Evolutionary conservation across 2,888 invertebrate genomes (phyloP), one percentile per base, ranked within the genome.

Genomic region (Argyresthia goedartella): DNA sequence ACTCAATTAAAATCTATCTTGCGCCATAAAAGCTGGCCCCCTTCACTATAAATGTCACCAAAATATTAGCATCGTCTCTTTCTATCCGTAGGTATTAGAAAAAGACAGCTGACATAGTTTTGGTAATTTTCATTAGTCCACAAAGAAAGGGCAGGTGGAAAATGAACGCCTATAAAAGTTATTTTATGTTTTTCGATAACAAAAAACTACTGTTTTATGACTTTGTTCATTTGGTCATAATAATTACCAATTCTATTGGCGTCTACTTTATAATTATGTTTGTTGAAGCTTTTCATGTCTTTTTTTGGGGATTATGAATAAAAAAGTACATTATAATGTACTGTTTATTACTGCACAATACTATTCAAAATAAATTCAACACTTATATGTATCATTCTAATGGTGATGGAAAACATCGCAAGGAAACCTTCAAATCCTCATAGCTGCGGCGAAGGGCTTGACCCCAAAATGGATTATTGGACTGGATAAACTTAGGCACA

Each of bases 1-100:
- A 58, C 49, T 59, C 66, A 64, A 67, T 70, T 67, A 70, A 71
- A 65, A 60, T 59, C 50, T 59, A 61, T 59, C 60, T 60, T 52
- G 59, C 60, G 36, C 36, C 8, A 9, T 35, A 48, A 44, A 48
- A 48, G 13, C 36, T 48, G 34, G 34, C 48, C 48, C 48, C n/a
- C 35, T 48, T 48, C 36, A 48, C 48, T 15, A 39, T 35, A 13
- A 48, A 48, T 48, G 48, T 48, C 48, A 48, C 48, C 48, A 36
- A 14, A 14, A 48, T 15, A 14, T 10, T 1, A 10, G 39, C 36
- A 1, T 2, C 14, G n/a, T 48, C 36, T 48, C 48, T 48, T 8
- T 36, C 36, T 34, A 39, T 13, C n/a, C 8, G 15, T 8, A 10
- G 6, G n/a, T n/a, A n/a, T 14, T 36, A 48, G 35, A 48, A 4